phyloP scores from a whole-genome alignment of 2,797 vertebrate species.

The Tragelaphus oryx region DNA sequence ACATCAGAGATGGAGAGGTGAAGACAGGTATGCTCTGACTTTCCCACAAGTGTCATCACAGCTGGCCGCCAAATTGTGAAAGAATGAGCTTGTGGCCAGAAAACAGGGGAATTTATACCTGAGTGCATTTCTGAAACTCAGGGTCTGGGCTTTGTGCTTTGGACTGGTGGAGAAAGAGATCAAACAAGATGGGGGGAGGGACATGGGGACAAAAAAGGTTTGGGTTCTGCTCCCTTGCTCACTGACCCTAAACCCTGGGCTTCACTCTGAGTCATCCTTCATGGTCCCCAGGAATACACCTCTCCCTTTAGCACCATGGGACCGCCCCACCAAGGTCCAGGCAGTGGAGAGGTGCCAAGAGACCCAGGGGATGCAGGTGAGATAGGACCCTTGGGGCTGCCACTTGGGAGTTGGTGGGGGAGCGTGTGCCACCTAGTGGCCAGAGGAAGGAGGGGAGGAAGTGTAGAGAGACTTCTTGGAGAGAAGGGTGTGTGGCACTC shows the following conservation, averaged over 20 bases:
- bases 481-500: not conserved
- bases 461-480: not conserved
- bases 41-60: not conserved
- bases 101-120: not conserved
- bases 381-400: not conserved
- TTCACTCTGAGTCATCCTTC: not conserved
- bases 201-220: not conserved
- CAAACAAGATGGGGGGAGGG: not conserved
- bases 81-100: not conserved
- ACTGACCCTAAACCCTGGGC: not conserved
- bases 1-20: not conserved
- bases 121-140: not conserved
- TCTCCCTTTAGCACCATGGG: constrained; percentile 87
- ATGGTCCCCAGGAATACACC: constrained; percentile 76
- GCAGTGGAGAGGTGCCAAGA: constrained; percentile 26
- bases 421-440: not conserved
- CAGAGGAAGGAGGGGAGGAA: not conserved
- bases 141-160: not conserved
- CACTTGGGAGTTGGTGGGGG: not conserved
- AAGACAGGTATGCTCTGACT: not conserved
- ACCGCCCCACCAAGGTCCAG: constrained; percentile 70
- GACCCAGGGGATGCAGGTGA: accelerated
- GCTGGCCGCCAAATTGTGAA: not conserved
- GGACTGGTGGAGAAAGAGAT: not conserved
- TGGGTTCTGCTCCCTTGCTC: not conserved